Percentiles rank a stretch among this genome's conserved stretches.
phyloP scores from a whole-genome alignment of 2,797 vertebrate genomes.

The Malurus splendens region DNA sequence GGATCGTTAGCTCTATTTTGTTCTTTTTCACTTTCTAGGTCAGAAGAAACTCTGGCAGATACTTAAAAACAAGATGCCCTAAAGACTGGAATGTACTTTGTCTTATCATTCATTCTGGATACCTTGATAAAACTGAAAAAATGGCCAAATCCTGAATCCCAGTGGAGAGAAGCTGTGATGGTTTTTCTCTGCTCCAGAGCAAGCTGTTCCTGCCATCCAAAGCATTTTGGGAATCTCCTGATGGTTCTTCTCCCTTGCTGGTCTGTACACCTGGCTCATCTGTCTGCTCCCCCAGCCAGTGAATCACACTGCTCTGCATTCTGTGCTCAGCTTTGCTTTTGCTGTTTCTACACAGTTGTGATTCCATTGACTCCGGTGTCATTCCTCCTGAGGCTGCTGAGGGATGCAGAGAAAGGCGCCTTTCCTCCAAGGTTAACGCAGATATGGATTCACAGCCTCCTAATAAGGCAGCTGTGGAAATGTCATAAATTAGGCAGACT shows the following conservation, averaged over 20 bases:
- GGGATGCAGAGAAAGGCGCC: not conserved
- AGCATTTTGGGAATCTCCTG: not conserved
- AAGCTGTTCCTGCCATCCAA: not conserved
- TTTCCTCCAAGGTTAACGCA: not conserved
- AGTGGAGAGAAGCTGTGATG: not conserved
- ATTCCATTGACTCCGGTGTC: not conserved
- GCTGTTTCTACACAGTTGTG: not conserved
- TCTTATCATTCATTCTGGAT: not conserved
- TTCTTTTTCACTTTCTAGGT: slow-evolving; percentile 7
- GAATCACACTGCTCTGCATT: not conserved
- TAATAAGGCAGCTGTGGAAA: not conserved
- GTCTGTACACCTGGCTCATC: not conserved
- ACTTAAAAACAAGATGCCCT: not conserved
- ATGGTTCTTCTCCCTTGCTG: not conserved
- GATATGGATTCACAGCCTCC: not conserved
- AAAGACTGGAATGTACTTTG: not conserved
- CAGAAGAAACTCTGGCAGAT: slow-evolving; percentile 3
- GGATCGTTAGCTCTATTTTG: not conserved
- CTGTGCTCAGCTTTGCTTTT: not conserved
- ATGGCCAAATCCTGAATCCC: not conserved
- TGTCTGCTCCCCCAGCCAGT: not conserved
- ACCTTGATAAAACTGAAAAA: not conserved
- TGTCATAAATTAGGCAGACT: not conserved
- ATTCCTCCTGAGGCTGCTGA: not conserved
- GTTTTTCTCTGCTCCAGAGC: not conserved